Conservation (phyloP, 2,113 vertebrate species). For the Corynorhinus townsendii region DNA sequence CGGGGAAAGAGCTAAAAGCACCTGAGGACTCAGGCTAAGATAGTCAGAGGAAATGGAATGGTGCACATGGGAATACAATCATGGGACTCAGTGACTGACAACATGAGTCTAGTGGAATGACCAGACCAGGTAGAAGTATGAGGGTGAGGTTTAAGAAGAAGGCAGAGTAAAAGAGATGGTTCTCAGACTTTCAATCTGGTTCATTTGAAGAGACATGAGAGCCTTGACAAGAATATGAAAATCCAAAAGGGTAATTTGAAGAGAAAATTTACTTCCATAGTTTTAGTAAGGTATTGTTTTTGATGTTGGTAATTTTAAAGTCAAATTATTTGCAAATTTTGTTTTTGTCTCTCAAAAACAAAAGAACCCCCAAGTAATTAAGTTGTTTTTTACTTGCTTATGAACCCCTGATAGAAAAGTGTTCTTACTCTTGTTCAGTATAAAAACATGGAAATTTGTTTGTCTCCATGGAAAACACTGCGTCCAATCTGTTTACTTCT, state of each 20-base stretch:
- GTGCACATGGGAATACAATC: not conserved
- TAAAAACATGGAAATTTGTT: constrained; percentile 2
- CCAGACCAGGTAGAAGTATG: not conserved
- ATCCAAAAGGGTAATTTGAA: not conserved
- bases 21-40: not conserved
- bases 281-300: not conserved
- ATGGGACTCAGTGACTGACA: not conserved
- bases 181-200: not conserved
- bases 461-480: not conserved
- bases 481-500: not conserved
- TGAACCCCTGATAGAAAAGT: not conserved
- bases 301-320: not conserved
- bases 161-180: not conserved
- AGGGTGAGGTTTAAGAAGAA: not conserved
- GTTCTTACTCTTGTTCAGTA: not conserved
- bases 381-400: not conserved
- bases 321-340: not conserved
- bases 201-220: not conserved
- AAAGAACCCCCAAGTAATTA: not conserved
- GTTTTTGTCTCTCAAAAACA: constrained; percentile 18
- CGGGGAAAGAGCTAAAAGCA: not conserved
- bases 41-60: not conserved
- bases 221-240: not conserved
- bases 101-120: not conserved
- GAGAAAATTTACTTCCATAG: not conserved